A percentile compares a stretch with the other conserved stretches of the same genome.
These are phyloP conservation scores for Siniperca knerii DNA, from an alignment of 2,113 vertebrate species.

Conservation along the genomic window DNA sequence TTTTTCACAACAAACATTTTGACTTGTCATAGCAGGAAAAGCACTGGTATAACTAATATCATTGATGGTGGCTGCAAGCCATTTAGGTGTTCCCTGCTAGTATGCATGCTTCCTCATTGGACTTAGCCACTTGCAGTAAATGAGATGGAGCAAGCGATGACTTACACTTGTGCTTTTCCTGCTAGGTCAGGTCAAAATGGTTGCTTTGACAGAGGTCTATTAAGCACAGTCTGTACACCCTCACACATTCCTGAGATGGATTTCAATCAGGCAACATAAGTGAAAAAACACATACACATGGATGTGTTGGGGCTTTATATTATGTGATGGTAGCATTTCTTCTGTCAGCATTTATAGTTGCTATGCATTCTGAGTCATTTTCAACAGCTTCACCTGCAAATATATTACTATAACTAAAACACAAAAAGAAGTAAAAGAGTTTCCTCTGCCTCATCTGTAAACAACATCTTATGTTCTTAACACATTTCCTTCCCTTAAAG, in stretches of 20 bases:
- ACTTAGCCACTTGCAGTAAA: not conserved
- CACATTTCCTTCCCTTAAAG: constrained; percentile 6
- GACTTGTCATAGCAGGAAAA: not conserved
- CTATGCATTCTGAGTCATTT: not conserved
- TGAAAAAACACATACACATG: not conserved
- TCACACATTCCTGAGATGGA: not conserved
- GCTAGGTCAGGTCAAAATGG: not conserved
- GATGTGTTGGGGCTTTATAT: not conserved
- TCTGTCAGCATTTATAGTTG: not conserved
- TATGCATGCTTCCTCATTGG: not conserved
- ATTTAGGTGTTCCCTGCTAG: not conserved
- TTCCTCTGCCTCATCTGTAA: not conserved
- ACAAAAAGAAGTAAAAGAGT: not conserved
- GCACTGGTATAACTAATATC: not conserved
- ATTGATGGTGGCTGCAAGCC: not conserved
- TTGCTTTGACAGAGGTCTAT: not conserved
- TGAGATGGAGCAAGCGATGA: not conserved
- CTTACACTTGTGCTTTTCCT: not conserved
- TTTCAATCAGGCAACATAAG: not conserved
- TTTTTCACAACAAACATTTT: not conserved
- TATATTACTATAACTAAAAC: not conserved
- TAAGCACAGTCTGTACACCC: not conserved
- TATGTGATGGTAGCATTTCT: not conserved
- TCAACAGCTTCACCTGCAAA: not conserved
- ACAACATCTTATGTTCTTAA: not conserved